Conservation (phyloP, 2,113 vertebrate species). For the Plectropomus leopardus region DNA sequence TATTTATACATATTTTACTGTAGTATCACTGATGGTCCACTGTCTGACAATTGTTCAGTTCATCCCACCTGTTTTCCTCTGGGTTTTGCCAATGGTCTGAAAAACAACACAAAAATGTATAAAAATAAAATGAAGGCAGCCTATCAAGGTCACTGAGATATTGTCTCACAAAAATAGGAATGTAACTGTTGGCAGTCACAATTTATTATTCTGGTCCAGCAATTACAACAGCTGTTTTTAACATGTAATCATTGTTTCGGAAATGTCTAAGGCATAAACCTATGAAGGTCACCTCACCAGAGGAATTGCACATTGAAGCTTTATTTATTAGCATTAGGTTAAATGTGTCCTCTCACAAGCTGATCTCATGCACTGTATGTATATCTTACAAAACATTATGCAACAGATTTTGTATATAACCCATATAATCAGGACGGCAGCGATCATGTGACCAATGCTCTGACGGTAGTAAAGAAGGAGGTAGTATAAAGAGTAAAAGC, state of each 20-base stretch:
- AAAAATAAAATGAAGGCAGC: background rate
- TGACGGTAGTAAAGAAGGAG: too few species aligned
- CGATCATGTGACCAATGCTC: too few species aligned
- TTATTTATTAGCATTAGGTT: background rate
- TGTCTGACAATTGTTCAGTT: background rate
- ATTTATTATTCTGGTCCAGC: background rate
- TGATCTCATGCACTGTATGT: too few species aligned
- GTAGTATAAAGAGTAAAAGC: too few species aligned
- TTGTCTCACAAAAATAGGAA: constrained; percentile 20
- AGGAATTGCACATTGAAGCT: background rate
- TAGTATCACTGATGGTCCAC: background rate
- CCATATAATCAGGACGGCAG: too few species aligned
- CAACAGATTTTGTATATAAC: too few species aligned
- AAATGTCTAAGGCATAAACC: background rate
- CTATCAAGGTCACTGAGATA: constrained; percentile 15
- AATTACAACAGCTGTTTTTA: background rate
- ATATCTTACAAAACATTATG: too few species aligned
- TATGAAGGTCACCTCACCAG: background rate
- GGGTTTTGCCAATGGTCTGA: background rate
- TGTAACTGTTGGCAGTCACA: background rate
- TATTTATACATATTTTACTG: background rate
- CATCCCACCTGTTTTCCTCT: constrained; percentile 12
- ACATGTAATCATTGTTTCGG: background rate
- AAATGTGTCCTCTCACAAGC: too few species aligned
- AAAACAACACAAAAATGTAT: background rate